phyloP scores from a whole-genome alignment of 2,797 vertebrate species.

The Hemitrygon akajei region DNA sequence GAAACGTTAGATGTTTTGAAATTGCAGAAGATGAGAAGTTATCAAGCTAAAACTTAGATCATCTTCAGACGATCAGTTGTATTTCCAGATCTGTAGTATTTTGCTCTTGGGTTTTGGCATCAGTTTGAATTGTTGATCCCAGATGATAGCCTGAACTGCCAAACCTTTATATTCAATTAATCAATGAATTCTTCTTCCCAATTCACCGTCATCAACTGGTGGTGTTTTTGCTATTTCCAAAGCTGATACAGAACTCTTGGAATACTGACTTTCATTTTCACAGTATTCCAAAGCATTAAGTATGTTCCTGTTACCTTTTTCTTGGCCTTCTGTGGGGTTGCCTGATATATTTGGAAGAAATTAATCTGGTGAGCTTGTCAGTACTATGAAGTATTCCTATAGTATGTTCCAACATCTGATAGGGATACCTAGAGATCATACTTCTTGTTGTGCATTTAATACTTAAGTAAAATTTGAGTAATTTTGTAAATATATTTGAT shows the following conservation, averaged over 20 bases:
- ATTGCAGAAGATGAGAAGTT: no score
- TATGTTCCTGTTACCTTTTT: neutral
- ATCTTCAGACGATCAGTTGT: no score
- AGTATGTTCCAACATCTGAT: neutral
- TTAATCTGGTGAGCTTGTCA: neutral
- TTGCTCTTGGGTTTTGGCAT: no score
- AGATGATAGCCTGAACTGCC: no score
- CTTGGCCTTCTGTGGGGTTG: neutral
- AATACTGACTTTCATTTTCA: slow-evolving; percentile 18
- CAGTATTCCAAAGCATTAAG: neutral
- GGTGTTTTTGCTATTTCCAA: neutral
- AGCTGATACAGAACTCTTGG: neutral
- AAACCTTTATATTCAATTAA: no score
- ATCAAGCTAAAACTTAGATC: no score
- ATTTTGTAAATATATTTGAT: no score
- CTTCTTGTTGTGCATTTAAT: no score
- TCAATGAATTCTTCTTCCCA: neutral
- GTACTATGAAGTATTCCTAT: neutral
- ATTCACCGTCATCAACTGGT: neutral
- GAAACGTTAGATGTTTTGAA: no score
- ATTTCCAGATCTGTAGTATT: no score
- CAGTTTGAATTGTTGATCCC: no score
- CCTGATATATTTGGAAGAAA: neutral
- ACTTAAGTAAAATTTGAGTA: no score
- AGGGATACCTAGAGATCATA: neutral